phyloP scores from a whole-genome alignment of 1,140 invertebrate genomes.

The Heliconius nattereri region DNA sequence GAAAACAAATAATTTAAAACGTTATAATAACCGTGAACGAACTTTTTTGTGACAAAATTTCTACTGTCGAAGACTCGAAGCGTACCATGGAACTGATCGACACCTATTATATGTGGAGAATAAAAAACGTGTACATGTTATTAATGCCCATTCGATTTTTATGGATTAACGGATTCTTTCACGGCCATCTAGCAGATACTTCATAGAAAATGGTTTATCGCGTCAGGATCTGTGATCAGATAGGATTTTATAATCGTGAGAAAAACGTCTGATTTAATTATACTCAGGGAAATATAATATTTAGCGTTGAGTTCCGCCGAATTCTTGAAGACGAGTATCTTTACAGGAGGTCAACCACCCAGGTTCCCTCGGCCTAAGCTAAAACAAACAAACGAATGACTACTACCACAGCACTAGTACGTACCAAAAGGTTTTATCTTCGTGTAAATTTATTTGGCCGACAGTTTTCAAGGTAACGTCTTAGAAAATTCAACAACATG shows the following conservation, averaged over 20 bases:
- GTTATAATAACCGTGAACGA: background rate
- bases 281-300: too few relatives aligned
- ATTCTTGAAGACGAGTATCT: too few relatives aligned
- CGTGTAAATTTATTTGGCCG: background rate
- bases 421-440: background rate
- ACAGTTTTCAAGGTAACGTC: background rate
- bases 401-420: background rate
- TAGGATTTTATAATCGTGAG: constrained; percentile 22
- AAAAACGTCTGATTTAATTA: constrained; percentile 9
- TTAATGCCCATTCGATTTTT: constrained; percentile 32
- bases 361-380: too few relatives aligned
- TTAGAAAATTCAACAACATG: background rate
- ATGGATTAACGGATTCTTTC: constrained; percentile 37
- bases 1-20: background rate
- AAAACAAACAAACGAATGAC: background rate
- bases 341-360: too few relatives aligned
- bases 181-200: constrained; percentile 25
- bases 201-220: constrained; percentile 29
- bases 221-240: constrained; percentile 21
- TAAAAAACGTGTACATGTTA: constrained; percentile 30
- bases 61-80: background rate
- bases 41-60: background rate
- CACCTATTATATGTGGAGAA: constrained; percentile 23
- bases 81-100: constrained; percentile 14
- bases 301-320: too few relatives aligned